Evolutionary conservation across 2,113 vertebrate genomes (phyloP).

Genomic region (Varanus salvator): DNA sequence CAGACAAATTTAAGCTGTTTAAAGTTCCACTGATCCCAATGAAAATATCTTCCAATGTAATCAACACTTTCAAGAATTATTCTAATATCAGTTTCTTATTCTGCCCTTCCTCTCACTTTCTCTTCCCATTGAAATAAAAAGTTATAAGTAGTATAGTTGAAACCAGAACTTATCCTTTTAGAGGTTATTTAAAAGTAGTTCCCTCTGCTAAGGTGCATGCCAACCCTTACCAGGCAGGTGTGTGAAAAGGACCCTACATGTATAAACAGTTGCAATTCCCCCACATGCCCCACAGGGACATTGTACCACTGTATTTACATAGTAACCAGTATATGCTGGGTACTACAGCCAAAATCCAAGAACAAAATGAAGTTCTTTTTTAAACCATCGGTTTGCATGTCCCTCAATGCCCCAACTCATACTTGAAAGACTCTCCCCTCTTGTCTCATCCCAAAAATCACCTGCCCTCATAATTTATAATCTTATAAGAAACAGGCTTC

Average conservation of each 20-base stretch:
- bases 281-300: background rate
- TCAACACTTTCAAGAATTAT: background rate
- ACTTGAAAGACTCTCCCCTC: background rate
- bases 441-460: background rate
- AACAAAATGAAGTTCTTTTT: conserved; percentile 5
- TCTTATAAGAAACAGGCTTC: background rate
- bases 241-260: too few species aligned
- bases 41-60: background rate
- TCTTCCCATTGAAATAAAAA: background rate
- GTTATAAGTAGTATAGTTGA: too few species aligned
- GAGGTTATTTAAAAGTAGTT: background rate
- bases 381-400: background rate
- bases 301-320: background rate
- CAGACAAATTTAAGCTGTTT: background rate
- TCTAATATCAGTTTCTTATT: background rate
- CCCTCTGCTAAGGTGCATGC: too few species aligned
- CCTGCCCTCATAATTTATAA: background rate
- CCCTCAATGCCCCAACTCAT: background rate
- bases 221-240: too few species aligned
- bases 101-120: background rate
- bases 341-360: background rate
- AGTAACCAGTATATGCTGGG: background rate
- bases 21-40: background rate
- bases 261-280: too few species aligned
- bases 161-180: background rate